Base-by-base conservation (phyloP, 2,797 vertebrate genomes). In the Tadarida brasiliensis region DNA sequence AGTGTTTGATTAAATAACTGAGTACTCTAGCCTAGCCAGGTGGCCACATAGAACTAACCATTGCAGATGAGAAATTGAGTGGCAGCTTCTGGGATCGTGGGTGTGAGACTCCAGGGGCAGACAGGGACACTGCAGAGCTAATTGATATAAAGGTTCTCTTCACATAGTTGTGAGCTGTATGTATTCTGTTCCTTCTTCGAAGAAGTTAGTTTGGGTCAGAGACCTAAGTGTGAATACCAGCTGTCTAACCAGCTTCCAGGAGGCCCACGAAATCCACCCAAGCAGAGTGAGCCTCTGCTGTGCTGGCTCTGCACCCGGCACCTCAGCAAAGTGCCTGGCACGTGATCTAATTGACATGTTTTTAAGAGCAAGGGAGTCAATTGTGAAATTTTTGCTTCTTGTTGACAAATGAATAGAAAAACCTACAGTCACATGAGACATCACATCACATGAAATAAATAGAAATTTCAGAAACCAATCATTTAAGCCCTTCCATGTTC, bases 341-440 rank as follows among this genome's bases (percentile, higher is more conserved):
- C 2, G 0, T 70, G 57, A 81, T 65, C 77, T 74, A 68, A 80
- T 3, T 35, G 65, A 28, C 35, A 81, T 5, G 16, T 33, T 80
- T 95, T 95, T 73, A 56, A 94, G 77, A 71, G 87, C 20, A 88
- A 90, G 57, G 61, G 39, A 47, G 2, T 80, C 39, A 65, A 30
- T 87, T 17, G 16, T 28, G n/a, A 24, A 86, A 56, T 47, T 59
- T 93, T 92, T 67, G 22, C 39, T 92, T 88, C 68, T 61, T 94
- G n/a, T 74, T 86, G 15, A 83, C 39, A 67, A 30, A 54, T 35
- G 33, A 80, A 68, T 11, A 80, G 68, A 28, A 80, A 90, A 63
- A 83, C 74, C 22, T 86, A 35, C 2, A 70, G 47, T 74, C 30
- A 68, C 7, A 17, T 17, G 4, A 74, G 67, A 54, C 19, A 49